phyloP scores from a whole-genome alignment of 1,140 invertebrate species.

The Trissolcus basalis region DNA sequence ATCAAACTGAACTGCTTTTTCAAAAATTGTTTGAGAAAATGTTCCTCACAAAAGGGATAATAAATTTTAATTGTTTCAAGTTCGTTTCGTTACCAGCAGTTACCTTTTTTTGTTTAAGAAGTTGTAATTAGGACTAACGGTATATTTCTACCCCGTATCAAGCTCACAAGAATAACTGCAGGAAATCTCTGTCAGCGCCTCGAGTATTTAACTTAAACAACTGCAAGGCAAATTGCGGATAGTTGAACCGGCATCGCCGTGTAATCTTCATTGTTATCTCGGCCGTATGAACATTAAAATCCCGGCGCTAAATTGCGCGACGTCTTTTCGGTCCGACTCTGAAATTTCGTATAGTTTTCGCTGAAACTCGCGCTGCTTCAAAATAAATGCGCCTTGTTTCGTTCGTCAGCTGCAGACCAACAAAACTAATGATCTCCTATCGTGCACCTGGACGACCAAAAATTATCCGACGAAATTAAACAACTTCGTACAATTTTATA shows the following conservation, averaged over 20 bases:
- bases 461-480: too few species aligned
- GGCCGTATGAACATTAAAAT: not conserved
- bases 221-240: constrained; percentile 9
- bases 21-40: too few species aligned
- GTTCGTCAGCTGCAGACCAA: constrained; percentile 1
- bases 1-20: too few species aligned
- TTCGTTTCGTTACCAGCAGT: constrained; percentile 17
- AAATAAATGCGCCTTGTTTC: not conserved
- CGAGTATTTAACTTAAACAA: constrained; percentile 38
- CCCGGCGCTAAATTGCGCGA: not conserved
- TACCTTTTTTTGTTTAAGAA: constrained; percentile 31
- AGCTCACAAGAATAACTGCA: constrained; percentile 39
- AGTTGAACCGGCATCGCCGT: not conserved
- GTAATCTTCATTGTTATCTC: constrained; percentile 2
- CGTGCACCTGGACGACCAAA: too few species aligned
- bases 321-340: not conserved
- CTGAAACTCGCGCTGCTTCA: not conserved
- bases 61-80: constrained; percentile 22
- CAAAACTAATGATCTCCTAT: not conserved
- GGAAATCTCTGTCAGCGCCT: constrained; percentile 38
- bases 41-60: not conserved
- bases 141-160: constrained; percentile 43
- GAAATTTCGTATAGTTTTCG: not conserved
- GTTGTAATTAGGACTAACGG: constrained; percentile 50
- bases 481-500: too few species aligned